Percentiles rank a stretch among this genome's conserved stretches.
Conservation (phyloP, 2,797 vertebrate species). For the Eupleurogrammus muticus region DNA sequence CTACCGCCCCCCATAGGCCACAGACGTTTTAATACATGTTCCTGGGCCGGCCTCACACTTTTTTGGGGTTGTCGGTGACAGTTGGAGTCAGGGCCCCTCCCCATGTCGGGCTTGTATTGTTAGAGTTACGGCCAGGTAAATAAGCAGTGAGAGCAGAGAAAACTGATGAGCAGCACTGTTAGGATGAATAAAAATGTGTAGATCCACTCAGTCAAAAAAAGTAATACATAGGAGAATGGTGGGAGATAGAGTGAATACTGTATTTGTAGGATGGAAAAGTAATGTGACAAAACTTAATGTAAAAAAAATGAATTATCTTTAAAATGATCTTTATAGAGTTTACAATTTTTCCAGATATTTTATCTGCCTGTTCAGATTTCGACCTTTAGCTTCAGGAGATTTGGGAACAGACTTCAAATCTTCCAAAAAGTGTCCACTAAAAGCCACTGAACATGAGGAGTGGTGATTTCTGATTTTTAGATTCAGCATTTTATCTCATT, state of each 20-base stretch:
- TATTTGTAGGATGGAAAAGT: too few species aligned
- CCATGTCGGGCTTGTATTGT: too few species aligned
- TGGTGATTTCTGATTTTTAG: neutral
- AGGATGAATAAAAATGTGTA: neutral
- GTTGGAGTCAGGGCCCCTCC: neutral
- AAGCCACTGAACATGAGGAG: neutral
- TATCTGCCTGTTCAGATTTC: neutral
- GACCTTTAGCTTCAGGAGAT: neutral
- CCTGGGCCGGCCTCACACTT: neutral
- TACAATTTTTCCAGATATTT: neutral
- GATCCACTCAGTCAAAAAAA: too few species aligned
- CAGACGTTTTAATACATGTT: neutral
- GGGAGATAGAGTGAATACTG: too few species aligned
- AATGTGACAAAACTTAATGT: neutral
- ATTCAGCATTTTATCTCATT: neutral
- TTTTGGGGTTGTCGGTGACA: neutral
- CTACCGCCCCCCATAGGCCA: conserved; percentile 51
- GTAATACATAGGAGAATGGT: too few species aligned
- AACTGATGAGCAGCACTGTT: neutral
- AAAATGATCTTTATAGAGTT: neutral
- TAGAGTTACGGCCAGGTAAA: neutral
- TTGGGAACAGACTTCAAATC: neutral
- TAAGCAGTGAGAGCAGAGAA: neutral
- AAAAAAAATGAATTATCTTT: neutral
- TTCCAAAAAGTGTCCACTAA: neutral